Evolutionary conservation across 2,113 vertebrate genomes (phyloP).

Genomic region (Osmerus eperlanus): DNA sequence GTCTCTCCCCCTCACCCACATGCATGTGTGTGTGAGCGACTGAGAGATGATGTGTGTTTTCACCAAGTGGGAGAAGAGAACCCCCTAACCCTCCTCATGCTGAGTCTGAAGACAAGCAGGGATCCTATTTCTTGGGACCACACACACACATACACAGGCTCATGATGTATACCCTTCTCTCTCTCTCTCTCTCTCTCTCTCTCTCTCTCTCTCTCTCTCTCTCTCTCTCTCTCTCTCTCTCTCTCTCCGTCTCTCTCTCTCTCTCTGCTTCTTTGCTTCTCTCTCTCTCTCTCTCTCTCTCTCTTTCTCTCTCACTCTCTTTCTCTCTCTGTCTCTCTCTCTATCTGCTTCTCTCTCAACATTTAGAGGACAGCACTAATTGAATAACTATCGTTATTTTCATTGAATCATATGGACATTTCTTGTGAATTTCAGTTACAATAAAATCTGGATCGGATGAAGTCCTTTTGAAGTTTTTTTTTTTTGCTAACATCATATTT

Average conservation of each 20-base stretch:
- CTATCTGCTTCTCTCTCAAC: constrained; percentile 13
- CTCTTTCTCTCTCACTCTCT: too few relatives aligned
- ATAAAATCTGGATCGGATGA: constrained; percentile 3
- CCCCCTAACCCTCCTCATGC: not conserved
- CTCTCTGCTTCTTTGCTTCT: too few relatives aligned
- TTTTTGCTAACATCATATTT: constrained; percentile 25
- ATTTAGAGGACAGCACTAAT: constrained; percentile 30
- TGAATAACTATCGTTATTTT: constrained; percentile 32
- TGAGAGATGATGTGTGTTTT: not conserved
- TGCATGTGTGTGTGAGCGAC: not conserved
- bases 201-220: not conserved
- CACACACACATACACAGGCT: not conserved
- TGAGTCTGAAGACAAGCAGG: constrained; percentile 7
- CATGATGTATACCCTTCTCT: too few relatives aligned
- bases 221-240: not conserved
- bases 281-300: too few relatives aligned
- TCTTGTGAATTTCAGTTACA: constrained; percentile 11
- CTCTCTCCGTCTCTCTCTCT: not conserved
- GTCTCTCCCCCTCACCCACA: not conserved
- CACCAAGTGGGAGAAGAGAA: too few relatives aligned
- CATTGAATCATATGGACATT: constrained; percentile 14
- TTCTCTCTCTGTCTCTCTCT: too few relatives aligned
- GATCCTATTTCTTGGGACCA: constrained; percentile 8
- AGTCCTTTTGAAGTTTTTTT: constrained; percentile 12
- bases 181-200: too few relatives aligned